Conservation (phyloP, 2,888 invertebrate species). For the Euproctis similis region DNA sequence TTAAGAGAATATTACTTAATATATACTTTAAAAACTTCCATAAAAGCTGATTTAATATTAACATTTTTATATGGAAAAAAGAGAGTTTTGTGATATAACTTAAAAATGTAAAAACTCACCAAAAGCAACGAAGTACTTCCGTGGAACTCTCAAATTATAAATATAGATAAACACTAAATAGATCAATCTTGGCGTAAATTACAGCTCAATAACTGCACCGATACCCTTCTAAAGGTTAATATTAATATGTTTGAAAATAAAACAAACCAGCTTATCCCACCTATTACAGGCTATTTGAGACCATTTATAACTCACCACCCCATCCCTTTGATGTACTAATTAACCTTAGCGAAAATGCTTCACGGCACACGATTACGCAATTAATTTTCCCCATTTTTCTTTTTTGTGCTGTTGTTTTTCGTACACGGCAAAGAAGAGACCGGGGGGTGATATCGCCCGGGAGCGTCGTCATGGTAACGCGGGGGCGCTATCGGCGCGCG, state of each 20-base stretch:
- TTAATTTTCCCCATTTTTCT: too few relatives aligned
- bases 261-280: slow-evolving; percentile 37
- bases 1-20: too few relatives aligned
- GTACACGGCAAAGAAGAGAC: slow-evolving; percentile 53
- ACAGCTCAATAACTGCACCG: slow-evolving; percentile 5
- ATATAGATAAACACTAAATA: too few relatives aligned
- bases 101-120: too few relatives aligned
- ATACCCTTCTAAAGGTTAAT: slow-evolving; percentile 14
- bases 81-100: too few relatives aligned
- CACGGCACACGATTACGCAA: slow-evolving; percentile 63
- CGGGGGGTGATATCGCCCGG: slow-evolving; percentile 60
- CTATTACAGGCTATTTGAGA: slow-evolving; percentile 26
- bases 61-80: too few relatives aligned
- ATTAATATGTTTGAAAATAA: slow-evolving; percentile 11
- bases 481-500: slow-evolving; percentile 70
- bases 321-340: slow-evolving; percentile 49
- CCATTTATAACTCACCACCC: slow-evolving; percentile 29
- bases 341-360: slow-evolving; percentile 46
- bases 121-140: too few relatives aligned
- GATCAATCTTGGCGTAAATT: too few relatives aligned
- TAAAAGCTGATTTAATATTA: too few relatives aligned
- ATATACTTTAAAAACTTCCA: too few relatives aligned
- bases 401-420: slow-evolving; percentile 74
- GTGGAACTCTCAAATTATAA: too few relatives aligned
- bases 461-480: slow-evolving; percentile 61